Conservation (phyloP, 2,113 vertebrate genomes). For the Chauna torquata region DNA sequence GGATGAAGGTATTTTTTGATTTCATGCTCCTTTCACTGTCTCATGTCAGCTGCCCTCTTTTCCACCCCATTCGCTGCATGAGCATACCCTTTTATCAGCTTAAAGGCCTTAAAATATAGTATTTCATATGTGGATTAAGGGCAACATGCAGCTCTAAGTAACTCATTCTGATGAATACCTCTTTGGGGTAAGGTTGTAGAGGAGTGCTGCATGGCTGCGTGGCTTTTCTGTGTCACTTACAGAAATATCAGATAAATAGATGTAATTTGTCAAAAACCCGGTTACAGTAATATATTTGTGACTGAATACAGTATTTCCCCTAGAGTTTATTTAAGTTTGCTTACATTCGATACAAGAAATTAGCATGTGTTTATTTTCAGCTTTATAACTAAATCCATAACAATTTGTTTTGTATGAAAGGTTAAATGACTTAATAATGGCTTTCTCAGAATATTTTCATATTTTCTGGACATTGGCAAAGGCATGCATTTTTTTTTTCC, state of each 20-base stretch:
- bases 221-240: neutral
- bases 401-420: slow-evolving; percentile 39
- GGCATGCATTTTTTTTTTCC: neutral
- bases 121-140: neutral
- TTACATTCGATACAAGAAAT: neutral
- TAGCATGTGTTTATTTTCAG: neutral
- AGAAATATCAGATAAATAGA: neutral
- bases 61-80: neutral
- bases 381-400: slow-evolving; percentile 28
- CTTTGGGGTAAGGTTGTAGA: neutral
- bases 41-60: neutral
- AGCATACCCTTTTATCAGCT: slow-evolving; percentile 15
- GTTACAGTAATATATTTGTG: neutral
- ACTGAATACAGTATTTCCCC: neutral
- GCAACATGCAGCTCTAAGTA: neutral
- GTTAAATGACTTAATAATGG: slow-evolving; percentile 22
- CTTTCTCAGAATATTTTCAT: neutral
- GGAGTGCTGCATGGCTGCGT: neutral
- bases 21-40: neutral
- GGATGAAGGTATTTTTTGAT: neutral
- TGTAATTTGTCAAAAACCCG: neutral
- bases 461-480: slow-evolving; percentile 17
- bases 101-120: slow-evolving; percentile 15
- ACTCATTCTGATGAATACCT: neutral
- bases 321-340: neutral